Evolutionary conservation across 1,140 invertebrate species (phyloP), one percentile per base, ranked within the genome.

Genomic region (Drosophila navojoa): DNA sequence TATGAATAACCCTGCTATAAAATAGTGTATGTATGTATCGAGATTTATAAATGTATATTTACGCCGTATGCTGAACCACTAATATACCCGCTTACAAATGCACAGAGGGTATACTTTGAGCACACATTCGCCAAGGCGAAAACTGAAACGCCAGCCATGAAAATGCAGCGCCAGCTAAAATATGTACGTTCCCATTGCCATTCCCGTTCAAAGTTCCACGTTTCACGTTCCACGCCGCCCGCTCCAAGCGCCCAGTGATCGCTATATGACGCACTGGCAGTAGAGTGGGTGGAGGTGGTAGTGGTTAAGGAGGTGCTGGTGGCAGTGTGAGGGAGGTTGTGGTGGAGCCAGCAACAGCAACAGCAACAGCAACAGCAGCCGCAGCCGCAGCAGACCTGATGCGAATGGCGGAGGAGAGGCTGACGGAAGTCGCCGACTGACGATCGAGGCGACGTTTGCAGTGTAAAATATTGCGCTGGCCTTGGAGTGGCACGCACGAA

Each of bases 391-490:
- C 19, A 1, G 44, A 59, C 50, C 27, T 32, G 27, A 32, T 53
- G 50, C 29, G 35, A 22, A 1, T 22, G 19, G 19, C 3, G 19
- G 19, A 22, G 19, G 35, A 75, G 50, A 25, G 64, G 45, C 71
- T 78, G 81, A 86, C 81, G 81, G 81, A 85, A 85, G 78, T 85
- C 63, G 76, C 57, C 69, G 63, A 47, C 74, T 54, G 71, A 61
- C 64, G 71, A 61, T 44, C 57, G 50, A 49, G 40, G 57, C 64
- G 57, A 68, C 55, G 79, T 71, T 73, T 66, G 76, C 72, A 64
- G 66, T 81, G 66, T 87, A 89, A 87, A 87, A 84, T 89, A 87
- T 89, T 79, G 79, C 79, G 79, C 73, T 87, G 84, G 84, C 84
- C 84, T 87, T 87, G 84, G 73, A 82, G 79, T 69, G 76, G 82